Conservation (phyloP, 2,888 invertebrate species). For the Volucella bombylans region DNA sequence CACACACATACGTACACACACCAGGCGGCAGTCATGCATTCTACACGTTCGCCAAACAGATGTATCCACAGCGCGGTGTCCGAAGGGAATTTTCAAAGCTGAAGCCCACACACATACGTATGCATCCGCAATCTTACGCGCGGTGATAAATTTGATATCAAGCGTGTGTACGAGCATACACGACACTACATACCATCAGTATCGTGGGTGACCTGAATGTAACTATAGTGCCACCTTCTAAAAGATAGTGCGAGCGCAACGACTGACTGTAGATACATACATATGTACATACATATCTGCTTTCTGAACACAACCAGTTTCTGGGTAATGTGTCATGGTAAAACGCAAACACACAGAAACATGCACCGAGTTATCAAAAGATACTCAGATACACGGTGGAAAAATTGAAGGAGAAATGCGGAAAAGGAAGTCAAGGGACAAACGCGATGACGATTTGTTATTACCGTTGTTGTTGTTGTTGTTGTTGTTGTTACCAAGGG, state of each 20-base stretch:
- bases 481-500: neutral
- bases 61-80: conserved; percentile 13
- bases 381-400: neutral
- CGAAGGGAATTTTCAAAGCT: conserved; percentile 44
- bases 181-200: conserved; percentile 45
- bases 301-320: conserved; percentile 21
- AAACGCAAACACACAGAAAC: conserved; percentile 43
- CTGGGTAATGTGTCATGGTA: conserved; percentile 60
- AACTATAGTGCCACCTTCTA: conserved; percentile 56
- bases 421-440: conserved; percentile 48
- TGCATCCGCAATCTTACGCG: conserved; percentile 40
- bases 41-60: conserved; percentile 15
- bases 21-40: conserved; percentile 2
- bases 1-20: neutral
- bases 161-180: conserved; percentile 8
- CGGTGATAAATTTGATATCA: conserved; percentile 68
- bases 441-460: neutral
- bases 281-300: neutral
- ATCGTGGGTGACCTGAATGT: conserved; percentile 72
- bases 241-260: conserved; percentile 29
- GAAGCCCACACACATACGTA: conserved; percentile 22
- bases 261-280: neutral
- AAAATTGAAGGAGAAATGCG: conserved; percentile 11
- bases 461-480: neutral
- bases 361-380: neutral